Evolutionary conservation across 2,888 invertebrate genomes (phyloP).

Genomic region (Phortica okadai): DNA sequence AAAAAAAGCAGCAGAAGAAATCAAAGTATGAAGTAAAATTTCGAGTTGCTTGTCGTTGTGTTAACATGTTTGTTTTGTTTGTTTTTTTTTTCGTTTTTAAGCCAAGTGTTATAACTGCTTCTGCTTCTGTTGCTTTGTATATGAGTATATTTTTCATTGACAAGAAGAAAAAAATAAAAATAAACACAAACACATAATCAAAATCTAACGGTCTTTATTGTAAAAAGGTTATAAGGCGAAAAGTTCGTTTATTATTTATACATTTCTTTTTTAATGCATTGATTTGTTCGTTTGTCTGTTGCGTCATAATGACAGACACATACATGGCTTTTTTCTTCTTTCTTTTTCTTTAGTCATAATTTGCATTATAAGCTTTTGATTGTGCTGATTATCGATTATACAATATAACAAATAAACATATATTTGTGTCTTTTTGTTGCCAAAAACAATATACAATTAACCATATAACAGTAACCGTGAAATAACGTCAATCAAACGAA

Average conservation of each 20-base stretch:
- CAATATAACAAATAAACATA: slow-evolving; percentile 3
- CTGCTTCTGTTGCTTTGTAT: too few relatives aligned
- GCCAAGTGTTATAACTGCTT: too few relatives aligned
- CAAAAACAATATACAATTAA: not conserved
- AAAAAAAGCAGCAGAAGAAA: not conserved
- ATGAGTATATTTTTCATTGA: too few relatives aligned
- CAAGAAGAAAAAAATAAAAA: too few relatives aligned
- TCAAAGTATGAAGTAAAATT: not conserved
- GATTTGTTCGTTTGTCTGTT: slow-evolving; percentile 1
- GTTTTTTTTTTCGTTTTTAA: not conserved
- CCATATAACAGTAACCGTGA: not conserved
- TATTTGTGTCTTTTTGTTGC: not conserved
- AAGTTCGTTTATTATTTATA: slow-evolving; percentile 4
- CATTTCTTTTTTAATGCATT: slow-evolving; percentile 7
- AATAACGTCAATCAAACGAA: too few relatives aligned
- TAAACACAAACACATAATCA: too few relatives aligned
- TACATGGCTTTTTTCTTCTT: not conserved
- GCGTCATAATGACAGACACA: not conserved
- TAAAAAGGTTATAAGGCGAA: slow-evolving; percentile 6
- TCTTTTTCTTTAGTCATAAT: not conserved
- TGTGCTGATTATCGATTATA: slow-evolving; percentile 8
- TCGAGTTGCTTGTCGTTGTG: not conserved
- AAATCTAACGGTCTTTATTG: not conserved
- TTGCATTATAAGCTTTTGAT: slow-evolving; percentile 13
- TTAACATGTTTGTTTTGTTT: not conserved